Evolutionary conservation across 1,140 invertebrate species (phyloP).

Genomic region (Nebria ingens): DNA sequence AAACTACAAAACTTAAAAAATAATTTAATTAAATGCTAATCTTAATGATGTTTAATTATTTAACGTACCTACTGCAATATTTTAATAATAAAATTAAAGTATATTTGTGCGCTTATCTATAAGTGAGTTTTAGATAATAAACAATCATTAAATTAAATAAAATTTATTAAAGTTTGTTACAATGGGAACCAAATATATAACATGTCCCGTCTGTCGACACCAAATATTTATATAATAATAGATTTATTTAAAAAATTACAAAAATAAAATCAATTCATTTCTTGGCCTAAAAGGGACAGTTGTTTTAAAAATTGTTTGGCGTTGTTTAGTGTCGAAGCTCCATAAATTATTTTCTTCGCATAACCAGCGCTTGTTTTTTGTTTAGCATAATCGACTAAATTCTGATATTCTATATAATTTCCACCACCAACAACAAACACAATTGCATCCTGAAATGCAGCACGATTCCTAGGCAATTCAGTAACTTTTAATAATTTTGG

Average conservation of each 20-base stretch:
- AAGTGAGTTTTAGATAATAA: too few relatives aligned
- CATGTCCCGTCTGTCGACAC: background rate
- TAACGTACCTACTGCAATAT: too few relatives aligned
- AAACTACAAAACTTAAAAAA: too few relatives aligned
- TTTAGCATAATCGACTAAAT: conserved; percentile 91
- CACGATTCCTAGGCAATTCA: conserved; percentile 55
- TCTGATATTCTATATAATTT: conserved; percentile 99
- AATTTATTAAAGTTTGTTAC: background rate
- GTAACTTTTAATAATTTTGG: conserved; percentile 74
- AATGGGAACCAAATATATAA: background rate
- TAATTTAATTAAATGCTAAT: too few relatives aligned
- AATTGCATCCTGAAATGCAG: conserved; percentile 77
- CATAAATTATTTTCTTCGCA: conserved; percentile 83
- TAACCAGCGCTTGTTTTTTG: conserved; percentile 61
- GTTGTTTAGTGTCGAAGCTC: conserved; percentile 86
- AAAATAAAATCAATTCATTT: conserved; percentile 41
- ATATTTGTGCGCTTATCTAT: too few relatives aligned
- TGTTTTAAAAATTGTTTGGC: conserved; percentile 89
- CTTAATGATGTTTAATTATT: too few relatives aligned
- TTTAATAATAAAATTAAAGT: too few relatives aligned
- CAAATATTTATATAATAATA: background rate
- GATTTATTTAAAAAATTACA: background rate
- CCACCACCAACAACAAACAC: conserved; percentile 97
- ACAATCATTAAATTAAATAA: too few relatives aligned
- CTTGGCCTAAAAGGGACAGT: conserved; percentile 63